Percentiles rank a stretch among this genome's conserved stretches.
phyloP scores from a whole-genome alignment of 2,113 vertebrate species.

The Paramisgurnus dabryanus region DNA sequence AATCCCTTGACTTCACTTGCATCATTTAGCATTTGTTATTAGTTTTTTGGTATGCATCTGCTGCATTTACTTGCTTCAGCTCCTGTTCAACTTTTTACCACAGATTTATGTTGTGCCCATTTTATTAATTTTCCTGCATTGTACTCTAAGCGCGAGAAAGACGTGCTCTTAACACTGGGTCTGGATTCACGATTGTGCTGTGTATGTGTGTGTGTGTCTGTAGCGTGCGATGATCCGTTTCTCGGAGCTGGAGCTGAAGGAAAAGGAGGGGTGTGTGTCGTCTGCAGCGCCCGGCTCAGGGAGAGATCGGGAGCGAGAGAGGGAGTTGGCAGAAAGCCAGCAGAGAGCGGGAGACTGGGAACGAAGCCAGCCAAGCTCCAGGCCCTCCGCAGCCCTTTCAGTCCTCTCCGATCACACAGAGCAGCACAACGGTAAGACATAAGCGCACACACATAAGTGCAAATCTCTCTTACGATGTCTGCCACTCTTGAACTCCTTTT shows the following conservation, averaged over 20 bases:
- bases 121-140: conserved; percentile 6
- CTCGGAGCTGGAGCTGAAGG: conserved; percentile 97
- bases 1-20: conserved; percentile 13
- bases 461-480: conserved; percentile 4
- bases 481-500: not conserved
- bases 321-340: conserved; percentile 82
- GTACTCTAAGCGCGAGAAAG: not conserved
- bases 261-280: conserved; percentile 81
- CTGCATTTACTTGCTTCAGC: conserved; percentile 19
- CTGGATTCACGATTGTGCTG: conserved; percentile 50
- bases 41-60: conserved; percentile 24
- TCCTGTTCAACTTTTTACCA: conserved; percentile 3
- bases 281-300: conserved; percentile 75
- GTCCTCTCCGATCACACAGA: conserved; percentile 34
- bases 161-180: conserved; percentile 28
- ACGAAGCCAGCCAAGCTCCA: conserved; percentile 79
- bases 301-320: conserved; percentile 83
- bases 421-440: conserved; percentile 66
- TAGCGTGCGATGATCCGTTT: conserved; percentile 96
- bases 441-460: conserved; percentile 1
- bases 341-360: conserved; percentile 80
- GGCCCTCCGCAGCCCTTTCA: conserved; percentile 39
- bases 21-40: conserved; percentile 14
- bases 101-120: conserved; percentile 25
- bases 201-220: conserved; percentile 67